Base-by-base conservation (phyloP, 2,113 vertebrate species). In the Varanus salvator region DNA sequence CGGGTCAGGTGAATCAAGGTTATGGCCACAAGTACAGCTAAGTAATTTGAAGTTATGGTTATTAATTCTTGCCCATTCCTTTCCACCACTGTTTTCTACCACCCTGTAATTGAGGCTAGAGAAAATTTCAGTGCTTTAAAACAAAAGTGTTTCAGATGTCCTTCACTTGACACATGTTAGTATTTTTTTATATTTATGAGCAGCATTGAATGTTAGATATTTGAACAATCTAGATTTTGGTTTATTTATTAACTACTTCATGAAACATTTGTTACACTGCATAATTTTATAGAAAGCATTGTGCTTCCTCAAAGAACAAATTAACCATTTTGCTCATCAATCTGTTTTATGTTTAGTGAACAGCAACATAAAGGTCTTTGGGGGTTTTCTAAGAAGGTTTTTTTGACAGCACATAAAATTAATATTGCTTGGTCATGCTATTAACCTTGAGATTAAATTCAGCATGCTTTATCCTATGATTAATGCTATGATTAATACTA, bases 401-500 rank as follows among this genome's bases (percentile, higher is more conserved):
- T 91, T 92, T 91, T 93, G 92, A 93, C 94, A 96, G 94, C 95
- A 94, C 92, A 93, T 97, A 96, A 96, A 97, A 96, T 95, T 96
- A 95, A 96, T 96, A 97, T 96, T 96, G 93, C 91, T 92, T 95
- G 92, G 97, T 88, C n/a, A 7, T 95, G 90, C 93, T 96, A 94
- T 96, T 97, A 97, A 97, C 96, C 96, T 95, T 96, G 93, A 96
- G 91, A 97, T 97, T 96, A 96, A 96, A 96, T 96, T 95, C 95
- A 95, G 92, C 88, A 2, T 96, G 95, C 93, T 95, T 97, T 97
- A 96, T 97, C 92, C 93, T 93, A 89, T 97, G 96, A 97, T 97
- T 97, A 97, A 97, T 97, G 95, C 88, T 92, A 92, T 95, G 95
- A 97, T 97, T 97, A 97, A 97, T 96, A 95, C 91, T 93, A 95